Percentiles rank a stretch among this genome's conserved stretches.
Conservation (phyloP, 1,140 invertebrate genomes). For the Diplogasteroides magnus region DNA sequence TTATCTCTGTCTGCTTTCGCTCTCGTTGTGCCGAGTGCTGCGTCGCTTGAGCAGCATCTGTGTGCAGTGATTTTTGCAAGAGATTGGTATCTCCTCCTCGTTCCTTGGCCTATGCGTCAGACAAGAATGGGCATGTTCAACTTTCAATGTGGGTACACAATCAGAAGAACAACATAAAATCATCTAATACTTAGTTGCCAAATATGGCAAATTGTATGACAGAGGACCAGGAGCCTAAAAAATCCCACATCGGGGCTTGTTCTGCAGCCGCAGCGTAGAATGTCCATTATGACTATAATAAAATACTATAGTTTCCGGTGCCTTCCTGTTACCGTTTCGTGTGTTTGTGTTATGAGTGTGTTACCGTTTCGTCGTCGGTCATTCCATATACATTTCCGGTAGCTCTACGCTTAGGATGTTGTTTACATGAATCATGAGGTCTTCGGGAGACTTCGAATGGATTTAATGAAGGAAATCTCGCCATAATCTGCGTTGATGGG, state of each 20-base stretch:
- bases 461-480: too few species aligned
- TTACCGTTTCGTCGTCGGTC: constrained; percentile 58
- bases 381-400: constrained; percentile 52
- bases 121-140: constrained; percentile 94
- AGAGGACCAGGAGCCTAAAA: constrained; percentile 26
- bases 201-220: constrained; percentile 31
- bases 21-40: too few species aligned
- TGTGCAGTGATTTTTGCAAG: too few species aligned
- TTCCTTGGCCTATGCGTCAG: constrained; percentile 75
- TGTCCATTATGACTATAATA: constrained; percentile 59
- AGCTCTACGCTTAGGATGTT: too few species aligned
- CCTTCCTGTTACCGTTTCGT: constrained; percentile 59
- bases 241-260: constrained; percentile 33
- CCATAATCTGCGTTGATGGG: too few species aligned
- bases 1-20: too few species aligned
- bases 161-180: too few species aligned
- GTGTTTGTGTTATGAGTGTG: constrained; percentile 57
- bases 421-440: too few species aligned
- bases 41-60: too few species aligned
- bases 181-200: constrained; percentile 63
- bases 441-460: too few species aligned
- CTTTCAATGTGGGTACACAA: constrained; percentile 68
- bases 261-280: constrained; percentile 56
- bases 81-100: constrained; percentile 70
- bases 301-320: too few species aligned